Evolutionary conservation across 2,113 vertebrate species (phyloP).

Genomic region (Chrysochloris asiatica): DNA sequence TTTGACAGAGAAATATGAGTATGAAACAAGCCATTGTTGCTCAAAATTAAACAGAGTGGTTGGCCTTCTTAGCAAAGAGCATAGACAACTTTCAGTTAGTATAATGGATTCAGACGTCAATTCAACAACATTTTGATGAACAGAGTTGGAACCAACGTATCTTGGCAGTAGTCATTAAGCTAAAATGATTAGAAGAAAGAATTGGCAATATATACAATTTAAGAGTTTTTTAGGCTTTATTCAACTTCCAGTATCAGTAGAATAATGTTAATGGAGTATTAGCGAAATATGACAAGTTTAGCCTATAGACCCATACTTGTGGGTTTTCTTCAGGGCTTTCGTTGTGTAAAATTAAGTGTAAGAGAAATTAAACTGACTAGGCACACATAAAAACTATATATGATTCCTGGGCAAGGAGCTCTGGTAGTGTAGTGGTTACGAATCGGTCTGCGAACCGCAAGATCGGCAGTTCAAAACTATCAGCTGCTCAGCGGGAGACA

Average conservation of each 20-base stretch:
- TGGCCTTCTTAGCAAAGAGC: slow-evolving; percentile 10
- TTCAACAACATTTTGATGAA: slow-evolving; percentile 23
- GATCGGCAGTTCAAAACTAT: too few relatives aligned
- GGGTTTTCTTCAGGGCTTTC: neutral
- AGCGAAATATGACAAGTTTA: neutral
- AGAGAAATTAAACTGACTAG: neutral
- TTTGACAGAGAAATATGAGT: neutral
- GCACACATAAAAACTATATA: too few relatives aligned
- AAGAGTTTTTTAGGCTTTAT: neutral
- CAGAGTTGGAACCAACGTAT: slow-evolving; percentile 3
- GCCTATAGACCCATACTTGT: neutral
- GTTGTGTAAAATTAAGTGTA: neutral
- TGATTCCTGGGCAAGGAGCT: too few relatives aligned
- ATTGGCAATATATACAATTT: neutral
- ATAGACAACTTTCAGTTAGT: neutral
- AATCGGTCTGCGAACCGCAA: too few relatives aligned
- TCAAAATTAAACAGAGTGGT: slow-evolving; percentile 28
- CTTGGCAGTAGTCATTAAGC: neutral
- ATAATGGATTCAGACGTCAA: neutral
- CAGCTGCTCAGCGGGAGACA: too few relatives aligned
- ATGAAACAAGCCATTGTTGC: neutral
- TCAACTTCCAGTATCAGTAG: neutral
- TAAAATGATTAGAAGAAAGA: slow-evolving; percentile 10
- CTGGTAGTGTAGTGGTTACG: too few relatives aligned
- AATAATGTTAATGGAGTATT: neutral